Conservation (phyloP, 2,888 invertebrate species). For the Nipponacmea schrenckii region DNA sequence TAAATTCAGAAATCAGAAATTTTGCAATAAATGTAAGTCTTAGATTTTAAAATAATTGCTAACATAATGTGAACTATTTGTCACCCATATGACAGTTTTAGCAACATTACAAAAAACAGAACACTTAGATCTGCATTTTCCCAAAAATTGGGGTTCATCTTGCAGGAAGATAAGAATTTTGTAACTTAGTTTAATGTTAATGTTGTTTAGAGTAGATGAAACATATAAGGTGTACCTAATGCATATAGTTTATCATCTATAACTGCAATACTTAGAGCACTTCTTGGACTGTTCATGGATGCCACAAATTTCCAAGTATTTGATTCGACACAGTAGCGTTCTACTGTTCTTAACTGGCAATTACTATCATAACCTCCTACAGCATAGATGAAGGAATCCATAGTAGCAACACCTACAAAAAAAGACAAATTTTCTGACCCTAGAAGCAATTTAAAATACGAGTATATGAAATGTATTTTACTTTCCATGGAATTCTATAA, state of each 20-base stretch:
- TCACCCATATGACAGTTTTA: too few relatives aligned
- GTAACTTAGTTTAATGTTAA: too few relatives aligned
- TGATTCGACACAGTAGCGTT: conserved; percentile 86
- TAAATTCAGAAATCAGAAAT: too few relatives aligned
- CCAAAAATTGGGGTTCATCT: too few relatives aligned
- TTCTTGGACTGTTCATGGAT: conserved; percentile 82
- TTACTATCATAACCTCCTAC: conserved; percentile 93
- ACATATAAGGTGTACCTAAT: conserved; percentile 79
- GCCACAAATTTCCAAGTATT: conserved; percentile 83
- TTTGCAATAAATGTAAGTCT: too few relatives aligned
- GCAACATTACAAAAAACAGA: neutral
- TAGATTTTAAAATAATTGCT: too few relatives aligned
- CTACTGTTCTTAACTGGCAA: conserved; percentile 84
- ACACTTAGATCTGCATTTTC: neutral
- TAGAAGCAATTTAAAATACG: too few relatives aligned
- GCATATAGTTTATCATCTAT: conserved; percentile 89
- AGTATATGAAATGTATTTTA: too few relatives aligned
- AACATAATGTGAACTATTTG: too few relatives aligned
- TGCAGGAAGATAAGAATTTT: too few relatives aligned
- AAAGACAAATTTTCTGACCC: conserved; percentile 2
- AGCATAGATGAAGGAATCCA: conserved; percentile 90
- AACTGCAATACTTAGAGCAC: conserved; percentile 88
- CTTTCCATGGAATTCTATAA: too few relatives aligned
- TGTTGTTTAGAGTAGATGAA: too few relatives aligned
- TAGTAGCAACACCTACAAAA: conserved; percentile 78